Conservation (phyloP, 2,797 vertebrate genomes). For the Melanotaenia maccullochi region DNA sequence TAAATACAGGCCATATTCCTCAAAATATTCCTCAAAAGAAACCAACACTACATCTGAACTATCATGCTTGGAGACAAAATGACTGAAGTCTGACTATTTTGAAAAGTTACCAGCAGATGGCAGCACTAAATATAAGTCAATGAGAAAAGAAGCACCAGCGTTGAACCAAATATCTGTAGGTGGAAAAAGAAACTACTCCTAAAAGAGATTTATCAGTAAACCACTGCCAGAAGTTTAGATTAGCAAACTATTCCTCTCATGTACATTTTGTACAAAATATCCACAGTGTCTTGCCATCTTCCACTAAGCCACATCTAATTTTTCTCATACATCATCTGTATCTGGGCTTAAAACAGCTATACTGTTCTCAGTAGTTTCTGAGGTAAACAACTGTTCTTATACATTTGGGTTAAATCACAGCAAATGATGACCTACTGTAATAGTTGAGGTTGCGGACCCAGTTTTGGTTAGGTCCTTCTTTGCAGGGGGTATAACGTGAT, state of each 20-base stretch:
- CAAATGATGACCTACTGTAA: slow-evolving; percentile 87
- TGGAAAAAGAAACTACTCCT: background rate
- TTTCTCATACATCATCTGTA: background rate
- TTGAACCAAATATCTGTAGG: background rate
- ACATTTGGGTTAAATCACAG: background rate
- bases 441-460: slow-evolving; percentile 95
- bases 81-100: background rate
- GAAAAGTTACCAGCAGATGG: slow-evolving; percentile 64
- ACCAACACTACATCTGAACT: background rate
- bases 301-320: background rate
- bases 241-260: background rate
- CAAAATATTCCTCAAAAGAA: background rate
- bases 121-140: slow-evolving; percentile 56
- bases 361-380: background rate
- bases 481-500: slow-evolving; percentile 73
- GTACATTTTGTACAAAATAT: background rate
- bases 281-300: background rate
- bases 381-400: background rate
- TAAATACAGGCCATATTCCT: background rate
- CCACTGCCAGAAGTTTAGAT: background rate
- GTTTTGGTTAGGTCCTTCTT: slow-evolving; percentile 72
- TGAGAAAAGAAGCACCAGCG: background rate
- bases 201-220: background rate
- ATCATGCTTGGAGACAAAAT: background rate
- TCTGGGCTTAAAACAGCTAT: background rate